phyloP scores from a whole-genome alignment of 2,888 invertebrate genomes.

The Callosobruchus maculatus region DNA sequence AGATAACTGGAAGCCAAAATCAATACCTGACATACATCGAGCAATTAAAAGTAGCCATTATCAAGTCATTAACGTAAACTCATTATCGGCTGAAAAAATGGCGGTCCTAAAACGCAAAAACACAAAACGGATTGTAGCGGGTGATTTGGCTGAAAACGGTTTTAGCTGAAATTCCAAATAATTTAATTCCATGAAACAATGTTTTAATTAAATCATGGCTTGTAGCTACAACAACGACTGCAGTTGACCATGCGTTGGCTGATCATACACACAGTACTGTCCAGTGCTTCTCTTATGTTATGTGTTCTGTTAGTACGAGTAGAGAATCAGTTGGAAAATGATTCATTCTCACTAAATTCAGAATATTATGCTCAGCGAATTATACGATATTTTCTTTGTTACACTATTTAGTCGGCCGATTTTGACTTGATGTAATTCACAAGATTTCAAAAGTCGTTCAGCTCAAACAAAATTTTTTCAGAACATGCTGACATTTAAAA shows the following conservation, averaged over 20 bases:
- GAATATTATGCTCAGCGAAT: too few species aligned
- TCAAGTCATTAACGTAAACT: not conserved
- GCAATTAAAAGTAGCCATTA: not conserved
- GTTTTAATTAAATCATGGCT: not conserved
- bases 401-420: too few species aligned
- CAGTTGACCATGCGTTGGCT: not conserved
- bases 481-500: too few species aligned
- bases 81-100: not conserved
- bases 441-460: too few species aligned
- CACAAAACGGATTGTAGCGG: not conserved
- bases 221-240: not conserved
- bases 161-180: not conserved
- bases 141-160: not conserved
- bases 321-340: not conserved
- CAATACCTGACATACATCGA: not conserved
- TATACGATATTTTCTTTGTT: too few species aligned
- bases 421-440: too few species aligned
- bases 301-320: not conserved
- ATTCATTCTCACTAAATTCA: too few species aligned
- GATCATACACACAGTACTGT: not conserved
- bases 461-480: too few species aligned
- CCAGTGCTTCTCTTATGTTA: not conserved
- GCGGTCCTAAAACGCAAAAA: not conserved
- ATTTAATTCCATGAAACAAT: not conserved
- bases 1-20: not conserved